A percentile compares a stretch with the other conserved stretches of the same genome.
Conservation (phyloP, 2,888 invertebrate genomes). For the Allophyes oxyacanthae region DNA sequence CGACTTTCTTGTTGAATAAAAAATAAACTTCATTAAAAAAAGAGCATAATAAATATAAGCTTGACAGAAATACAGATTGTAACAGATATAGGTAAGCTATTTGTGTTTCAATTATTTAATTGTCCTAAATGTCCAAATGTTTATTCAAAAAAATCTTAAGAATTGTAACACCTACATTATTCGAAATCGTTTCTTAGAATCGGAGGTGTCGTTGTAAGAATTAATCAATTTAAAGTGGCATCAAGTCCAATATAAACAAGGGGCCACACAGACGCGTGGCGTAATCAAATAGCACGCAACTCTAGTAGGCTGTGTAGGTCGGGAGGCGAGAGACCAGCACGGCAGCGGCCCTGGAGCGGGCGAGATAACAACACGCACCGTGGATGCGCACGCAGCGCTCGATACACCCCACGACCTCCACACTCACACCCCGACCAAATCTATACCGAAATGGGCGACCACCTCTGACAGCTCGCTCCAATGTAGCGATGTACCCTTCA, state of each 20-base stretch:
- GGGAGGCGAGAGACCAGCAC: constrained; percentile 56
- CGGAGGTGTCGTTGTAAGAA: constrained; percentile 80
- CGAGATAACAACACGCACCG: constrained; percentile 73
- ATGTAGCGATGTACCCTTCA: constrained; percentile 86
- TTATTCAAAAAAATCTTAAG: constrained; percentile 3
- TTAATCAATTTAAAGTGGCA: constrained; percentile 87
- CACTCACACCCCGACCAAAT: constrained; percentile 76
- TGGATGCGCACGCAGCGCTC: constrained; percentile 80
- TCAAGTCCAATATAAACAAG: constrained; percentile 87
- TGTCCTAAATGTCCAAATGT: not conserved
- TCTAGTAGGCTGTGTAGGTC: constrained; percentile 74
- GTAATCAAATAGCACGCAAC: constrained; percentile 85
- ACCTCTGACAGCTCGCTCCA: constrained; percentile 83
- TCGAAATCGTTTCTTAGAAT: constrained; percentile 66
- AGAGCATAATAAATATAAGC: too few species aligned
- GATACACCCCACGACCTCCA: constrained; percentile 73
- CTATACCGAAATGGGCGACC: constrained; percentile 81
- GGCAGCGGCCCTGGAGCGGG: constrained; percentile 59
- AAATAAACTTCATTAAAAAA: too few species aligned
- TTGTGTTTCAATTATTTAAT: too few species aligned
- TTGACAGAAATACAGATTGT: too few species aligned
- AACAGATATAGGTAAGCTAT: too few species aligned
- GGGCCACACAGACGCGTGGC: constrained; percentile 80
- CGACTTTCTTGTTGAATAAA: too few species aligned
- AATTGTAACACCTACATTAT: constrained; percentile 44